Base-by-base conservation (phyloP, 2,797 vertebrate species). In the Mastacembelus armatus region DNA sequence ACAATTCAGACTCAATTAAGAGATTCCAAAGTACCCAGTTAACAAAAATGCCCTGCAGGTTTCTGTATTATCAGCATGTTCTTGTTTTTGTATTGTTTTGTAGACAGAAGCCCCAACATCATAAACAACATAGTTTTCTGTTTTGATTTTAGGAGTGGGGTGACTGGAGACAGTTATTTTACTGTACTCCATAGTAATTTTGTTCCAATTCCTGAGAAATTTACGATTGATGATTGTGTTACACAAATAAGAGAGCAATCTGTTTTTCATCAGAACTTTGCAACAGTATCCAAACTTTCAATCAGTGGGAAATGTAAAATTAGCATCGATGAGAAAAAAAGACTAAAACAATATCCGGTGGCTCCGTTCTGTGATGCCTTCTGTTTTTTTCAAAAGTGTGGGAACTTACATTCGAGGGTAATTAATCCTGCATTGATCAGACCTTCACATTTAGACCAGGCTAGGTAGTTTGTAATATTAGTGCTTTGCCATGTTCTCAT, bases 341-440 rank as follows among this genome's bases (percentile, higher is more conserved):
- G 14, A 18, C 36, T 33, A 14, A 12, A 10, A 52, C 33, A 32
- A 21, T 55, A 66, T 63, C 26, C 32, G 51, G n/a, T 42, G 33
- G 16, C 77, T 79, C 69, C 35, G 60, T 51, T 61, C 16, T 44
- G 16, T 35, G 35, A 43, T 51, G 33, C 21, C 66, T 51, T 55
- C 71, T 18, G 26, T n/a, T 57, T 44, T 30, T 57, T 57, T 69
- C 49, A 39, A 26, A 50, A 71, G 64, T 32, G 4, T 71, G n/a
- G n/a, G 43, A 70, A 21, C 19, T 48, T 77, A 80, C 67, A 76
- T 86, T 82, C 71, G 56, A 66, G 81, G 80, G 55, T 78, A 50
- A 71, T 86, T 95, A 92, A 92, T 90, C 88, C 71, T 77, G 49
- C 83, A 94, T 94, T 80, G 93, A 95, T 91, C 88, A 89, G 80